Base-by-base conservation (phyloP, 2,113 vertebrate species). In the Sander lucioperca region DNA sequence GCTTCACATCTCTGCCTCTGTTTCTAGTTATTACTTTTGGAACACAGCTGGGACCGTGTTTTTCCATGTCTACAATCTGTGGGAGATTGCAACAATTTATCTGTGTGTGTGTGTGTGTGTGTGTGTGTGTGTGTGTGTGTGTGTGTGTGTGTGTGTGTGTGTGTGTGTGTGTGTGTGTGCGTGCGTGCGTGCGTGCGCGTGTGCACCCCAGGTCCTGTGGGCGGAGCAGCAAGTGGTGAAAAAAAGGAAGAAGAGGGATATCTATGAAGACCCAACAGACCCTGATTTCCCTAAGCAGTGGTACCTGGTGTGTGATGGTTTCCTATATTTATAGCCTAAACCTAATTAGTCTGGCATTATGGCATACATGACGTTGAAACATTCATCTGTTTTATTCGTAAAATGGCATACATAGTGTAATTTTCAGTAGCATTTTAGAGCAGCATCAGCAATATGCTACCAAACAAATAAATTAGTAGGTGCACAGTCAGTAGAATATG, bases 231-330 rank as follows among this genome's bases (percentile, higher is more conserved):
- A 99, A 90, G 96, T 98, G 86, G 95, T 95, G 13, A 99, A 96
- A 86, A 95, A 79, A 62, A 95, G 98, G 86, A 94, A 76, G 80
- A 98, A 97, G 86, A 90, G 98, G 68, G 97, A 99, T 43, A 3
- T 96, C 70, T 97, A 96, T 90, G 94, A 94, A 86, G 96, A 98
- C 74, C 97, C 96, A 36, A 96, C 96, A 0, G 98, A 99, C 91
- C 98, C 98, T 1, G 98, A 97, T 90, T 99, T 97, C 83, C 91
- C 96, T 0, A 96, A 97, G 94, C 98, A 99, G 93, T 99, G 98
- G 98, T 99, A 99, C 86, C 95, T 99, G 97, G 98, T 99, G 88
- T 27, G 97, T 90, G 57, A n/a, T 33, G 10, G 6, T 72, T 15
- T 81, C 51, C 65, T 39, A 56, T 83, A 30, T 71, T 69, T 53